phyloP scores from a whole-genome alignment of 2,113 vertebrate species.

The Pachypanchax playfairii region DNA sequence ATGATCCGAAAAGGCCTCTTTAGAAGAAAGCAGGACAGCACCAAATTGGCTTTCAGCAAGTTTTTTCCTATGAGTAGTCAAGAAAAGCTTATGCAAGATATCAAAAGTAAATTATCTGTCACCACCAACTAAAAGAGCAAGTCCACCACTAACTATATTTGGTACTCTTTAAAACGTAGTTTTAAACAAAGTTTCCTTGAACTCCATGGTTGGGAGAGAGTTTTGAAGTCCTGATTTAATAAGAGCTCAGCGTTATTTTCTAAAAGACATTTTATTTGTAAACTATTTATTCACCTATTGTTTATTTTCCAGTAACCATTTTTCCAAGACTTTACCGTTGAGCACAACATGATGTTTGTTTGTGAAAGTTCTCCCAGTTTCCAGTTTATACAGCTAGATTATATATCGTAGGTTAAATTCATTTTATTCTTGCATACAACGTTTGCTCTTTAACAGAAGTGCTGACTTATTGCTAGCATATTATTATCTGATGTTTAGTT shows the following conservation, averaged over 20 bases:
- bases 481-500: background rate
- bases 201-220: too few relatives aligned
- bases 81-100: background rate
- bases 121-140: background rate
- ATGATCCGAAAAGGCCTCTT: background rate
- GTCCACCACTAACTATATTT: background rate
- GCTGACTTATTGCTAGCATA: background rate
- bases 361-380: too few relatives aligned
- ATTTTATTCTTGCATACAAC: background rate
- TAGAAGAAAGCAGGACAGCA: background rate
- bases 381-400: background rate
- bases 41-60: slow-evolving; percentile 25
- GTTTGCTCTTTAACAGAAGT: background rate
- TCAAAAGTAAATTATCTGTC: too few relatives aligned
- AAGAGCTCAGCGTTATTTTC: too few relatives aligned
- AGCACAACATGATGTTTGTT: too few relatives aligned
- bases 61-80: slow-evolving; percentile 15
- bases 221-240: too few relatives aligned
- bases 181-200: background rate
- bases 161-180: background rate
- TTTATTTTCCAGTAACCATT: too few relatives aligned
- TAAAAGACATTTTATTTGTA: too few relatives aligned
- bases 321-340: too few relatives aligned
- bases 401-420: background rate
- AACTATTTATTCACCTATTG: too few relatives aligned